Evolutionary conservation across 2,797 vertebrate species (phyloP), one percentile per base, ranked within the genome.

Genomic region (Todus mexicanus): DNA sequence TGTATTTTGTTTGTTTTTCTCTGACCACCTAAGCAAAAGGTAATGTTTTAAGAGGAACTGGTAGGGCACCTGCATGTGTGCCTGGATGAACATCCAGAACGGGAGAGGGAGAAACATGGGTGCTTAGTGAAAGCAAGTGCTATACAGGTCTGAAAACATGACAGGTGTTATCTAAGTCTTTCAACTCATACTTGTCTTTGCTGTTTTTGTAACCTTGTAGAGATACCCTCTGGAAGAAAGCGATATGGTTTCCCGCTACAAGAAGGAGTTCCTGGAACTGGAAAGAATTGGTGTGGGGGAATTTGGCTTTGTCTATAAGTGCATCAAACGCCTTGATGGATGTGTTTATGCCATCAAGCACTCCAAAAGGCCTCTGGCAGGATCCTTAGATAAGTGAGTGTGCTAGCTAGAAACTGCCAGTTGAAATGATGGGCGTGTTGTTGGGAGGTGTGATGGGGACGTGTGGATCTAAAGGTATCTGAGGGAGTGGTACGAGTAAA

Each of bases 331-430:
- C 91, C 98, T 99, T 86, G 99, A 99, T 77, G 99, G 99, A 48
- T 99, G 99, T 88, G 96, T 99, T 94, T 99, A 99, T 29, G 99
- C 99, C 95, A 98, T 99, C 89, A 99, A 99, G 92, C 98, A 98
- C 63, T 99, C 98, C 20, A 98, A 98, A n/a, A 98, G 97, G 83
- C 98, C 98, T 60, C 97, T 99, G 29, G 98, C 98, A 50, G 98
- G 98, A 78, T 98, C 98, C 50, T 97, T 98, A 6, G 98, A 99
- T 65, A 99, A 99, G 99, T 99, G 97, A 99, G 99, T 99, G 84
- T 83, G 45, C 47, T 74, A 29, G 45, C 61, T 89, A 25, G 56
- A 65, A 85, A 59, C 43, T 91, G 88, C 47, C 40, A 35, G 47
- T 31, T 84, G 75, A 86, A 83, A 53, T 94, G 78, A 84, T 45